Conservation (phyloP, 2,797 vertebrate species). For the Tinamus major region DNA sequence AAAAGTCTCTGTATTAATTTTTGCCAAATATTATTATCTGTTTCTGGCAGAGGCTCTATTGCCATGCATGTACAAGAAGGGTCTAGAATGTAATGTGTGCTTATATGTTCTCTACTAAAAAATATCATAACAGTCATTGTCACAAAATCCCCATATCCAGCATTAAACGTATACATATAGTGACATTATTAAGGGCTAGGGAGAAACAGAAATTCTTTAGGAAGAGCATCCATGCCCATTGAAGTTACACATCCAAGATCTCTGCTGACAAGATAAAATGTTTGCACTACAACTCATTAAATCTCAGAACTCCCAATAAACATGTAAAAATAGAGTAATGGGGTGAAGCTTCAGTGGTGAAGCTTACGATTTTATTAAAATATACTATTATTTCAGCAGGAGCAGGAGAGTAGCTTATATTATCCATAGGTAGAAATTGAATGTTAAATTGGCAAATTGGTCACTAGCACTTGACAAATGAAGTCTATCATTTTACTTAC, state of each 20-base stretch:
- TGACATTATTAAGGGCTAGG: neutral
- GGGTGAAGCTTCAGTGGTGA: neutral
- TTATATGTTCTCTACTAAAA: neutral
- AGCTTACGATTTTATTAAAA: conserved; percentile 37
- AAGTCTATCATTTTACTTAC: conserved; percentile 31
- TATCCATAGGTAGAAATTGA: neutral
- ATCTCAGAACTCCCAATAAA: conserved; percentile 16
- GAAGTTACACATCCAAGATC: neutral
- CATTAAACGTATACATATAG: neutral
- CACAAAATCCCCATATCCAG: neutral
- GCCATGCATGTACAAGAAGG: neutral
- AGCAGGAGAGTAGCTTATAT: neutral
- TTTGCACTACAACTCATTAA: conserved; percentile 36
- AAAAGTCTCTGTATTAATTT: neutral
- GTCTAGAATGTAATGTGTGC: neutral
- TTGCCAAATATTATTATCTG: neutral
- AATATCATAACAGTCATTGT: neutral
- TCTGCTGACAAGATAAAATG: conserved; percentile 43
- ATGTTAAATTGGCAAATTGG: neutral
- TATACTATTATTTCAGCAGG: neutral
- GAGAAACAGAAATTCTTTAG: neutral
- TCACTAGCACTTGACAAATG: neutral
- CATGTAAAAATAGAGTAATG: neutral
- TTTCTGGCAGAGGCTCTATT: neutral
- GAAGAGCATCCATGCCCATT: neutral